Conservation (phyloP, 2,113 vertebrate species). For the Rana temporaria region DNA sequence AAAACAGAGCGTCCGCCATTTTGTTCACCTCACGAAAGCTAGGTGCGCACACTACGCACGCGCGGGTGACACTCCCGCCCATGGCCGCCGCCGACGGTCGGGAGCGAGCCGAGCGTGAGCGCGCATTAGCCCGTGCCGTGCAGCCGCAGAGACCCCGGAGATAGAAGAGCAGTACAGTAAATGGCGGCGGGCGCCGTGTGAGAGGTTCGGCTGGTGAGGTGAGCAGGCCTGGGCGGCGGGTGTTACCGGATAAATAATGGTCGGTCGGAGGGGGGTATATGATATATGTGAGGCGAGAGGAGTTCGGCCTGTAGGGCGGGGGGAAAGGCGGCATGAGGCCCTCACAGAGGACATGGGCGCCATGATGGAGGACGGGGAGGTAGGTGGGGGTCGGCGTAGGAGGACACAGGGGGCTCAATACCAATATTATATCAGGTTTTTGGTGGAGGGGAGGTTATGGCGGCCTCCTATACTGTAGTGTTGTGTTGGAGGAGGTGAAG, state of each 20-base stretch:
- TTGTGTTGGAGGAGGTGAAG: too few relatives aligned
- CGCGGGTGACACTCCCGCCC: not conserved
- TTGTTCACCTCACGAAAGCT: not conserved
- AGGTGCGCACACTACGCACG: not conserved
- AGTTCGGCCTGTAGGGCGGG: not conserved
- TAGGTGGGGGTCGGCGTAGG: not conserved
- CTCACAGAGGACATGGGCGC: not conserved
- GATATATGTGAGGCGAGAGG: not conserved
- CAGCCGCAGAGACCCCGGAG: conserved; percentile 14
- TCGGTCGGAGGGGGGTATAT: conserved; percentile 10
- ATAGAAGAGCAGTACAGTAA: not conserved
- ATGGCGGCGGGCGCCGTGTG: conserved; percentile 11
- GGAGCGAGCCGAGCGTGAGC: not conserved
- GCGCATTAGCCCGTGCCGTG: not conserved
- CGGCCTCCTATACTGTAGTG: too few relatives aligned
- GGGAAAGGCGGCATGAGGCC: not conserved
- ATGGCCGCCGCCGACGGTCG: too few relatives aligned
- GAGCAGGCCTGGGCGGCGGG: not conserved
- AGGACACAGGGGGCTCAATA: not conserved
- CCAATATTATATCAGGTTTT: too few relatives aligned
- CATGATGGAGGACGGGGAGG: not conserved
- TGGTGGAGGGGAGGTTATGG: too few relatives aligned
- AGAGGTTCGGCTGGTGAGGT: conserved; percentile 5
- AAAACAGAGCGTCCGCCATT: not conserved
- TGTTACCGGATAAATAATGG: too few relatives aligned